These are phyloP conservation scores for Erythrocercus mccallii DNA, from an alignment of 2,113 vertebrate genomes.

Conservation along the genomic window DNA sequence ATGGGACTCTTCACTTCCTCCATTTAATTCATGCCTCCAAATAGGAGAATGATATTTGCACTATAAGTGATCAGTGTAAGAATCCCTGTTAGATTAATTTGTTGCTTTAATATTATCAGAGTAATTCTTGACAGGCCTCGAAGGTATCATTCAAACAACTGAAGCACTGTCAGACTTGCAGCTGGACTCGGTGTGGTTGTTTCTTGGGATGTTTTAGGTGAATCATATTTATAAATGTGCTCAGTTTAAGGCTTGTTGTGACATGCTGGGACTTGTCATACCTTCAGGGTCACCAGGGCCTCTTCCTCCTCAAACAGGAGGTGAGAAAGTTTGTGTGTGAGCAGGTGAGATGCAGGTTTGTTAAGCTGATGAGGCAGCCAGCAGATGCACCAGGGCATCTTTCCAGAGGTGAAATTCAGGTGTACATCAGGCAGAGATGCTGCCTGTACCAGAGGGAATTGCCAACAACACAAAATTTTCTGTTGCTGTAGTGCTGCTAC, in stretches of 20 bases:
- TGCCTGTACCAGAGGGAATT: neutral
- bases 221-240: neutral
- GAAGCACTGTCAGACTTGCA: neutral
- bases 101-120: neutral
- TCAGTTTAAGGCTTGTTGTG: neutral
- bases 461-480: neutral
- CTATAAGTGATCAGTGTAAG: neutral
- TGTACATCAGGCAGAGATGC: neutral
- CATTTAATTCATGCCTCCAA: neutral
- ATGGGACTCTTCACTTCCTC: constrained; percentile 14
- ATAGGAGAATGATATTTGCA: neutral
- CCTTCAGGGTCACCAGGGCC: neutral
- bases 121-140: neutral
- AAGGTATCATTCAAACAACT: neutral
- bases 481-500: neutral
- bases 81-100: neutral
- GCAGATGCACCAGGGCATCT: neutral
- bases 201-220: neutral
- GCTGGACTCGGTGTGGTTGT: neutral
- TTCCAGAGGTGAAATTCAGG: neutral
- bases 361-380: neutral
- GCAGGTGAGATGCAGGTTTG: neutral
- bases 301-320: neutral
- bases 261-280: neutral
- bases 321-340: neutral